phyloP scores from a whole-genome alignment of 2,888 invertebrate genomes.

The Dicyrtomina minuta region DNA sequence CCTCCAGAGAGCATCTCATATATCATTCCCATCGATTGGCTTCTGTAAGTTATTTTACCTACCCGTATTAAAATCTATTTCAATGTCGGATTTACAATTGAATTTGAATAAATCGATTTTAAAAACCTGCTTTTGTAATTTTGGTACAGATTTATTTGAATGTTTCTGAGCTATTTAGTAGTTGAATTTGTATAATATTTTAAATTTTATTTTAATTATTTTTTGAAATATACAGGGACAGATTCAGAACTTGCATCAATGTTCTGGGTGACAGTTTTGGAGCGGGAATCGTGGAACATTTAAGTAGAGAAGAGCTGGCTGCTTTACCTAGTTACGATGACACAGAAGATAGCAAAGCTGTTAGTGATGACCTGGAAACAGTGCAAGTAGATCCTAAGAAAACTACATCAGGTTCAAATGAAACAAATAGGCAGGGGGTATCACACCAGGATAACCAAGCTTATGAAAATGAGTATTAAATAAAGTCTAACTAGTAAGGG shows the following conservation, averaged over 20 bases:
- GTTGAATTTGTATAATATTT: too few relatives aligned
- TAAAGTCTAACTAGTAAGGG: too few relatives aligned
- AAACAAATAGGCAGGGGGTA: too few relatives aligned
- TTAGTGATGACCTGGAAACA: background rate
- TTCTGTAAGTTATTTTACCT: slow-evolving; percentile 54
- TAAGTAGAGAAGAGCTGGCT: slow-evolving; percentile 55
- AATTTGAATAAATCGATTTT: too few relatives aligned
- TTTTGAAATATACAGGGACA: slow-evolving; percentile 37
- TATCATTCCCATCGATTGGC: slow-evolving; percentile 57
- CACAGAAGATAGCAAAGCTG: too few relatives aligned
- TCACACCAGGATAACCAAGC: slow-evolving; percentile 3
- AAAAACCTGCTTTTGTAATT: too few relatives aligned
- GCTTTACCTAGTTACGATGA: slow-evolving; percentile 20
- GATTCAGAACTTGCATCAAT: slow-evolving; percentile 57
- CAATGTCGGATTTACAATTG: background rate
- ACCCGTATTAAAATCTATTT: background rate
- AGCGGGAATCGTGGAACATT: slow-evolving; percentile 61
- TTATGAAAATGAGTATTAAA: slow-evolving; percentile 16
- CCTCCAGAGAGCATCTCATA: slow-evolving; percentile 56
- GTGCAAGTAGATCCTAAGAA: slow-evolving; percentile 1
- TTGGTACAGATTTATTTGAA: background rate
- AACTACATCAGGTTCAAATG: background rate
- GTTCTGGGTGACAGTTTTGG: slow-evolving; percentile 62
- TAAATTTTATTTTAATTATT: too few relatives aligned
- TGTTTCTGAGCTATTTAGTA: background rate